These are phyloP conservation scores for Nematostella vectensis DNA, from an alignment of 92 coral and sea anemone genomes.

Conservation along the genomic window DNA sequence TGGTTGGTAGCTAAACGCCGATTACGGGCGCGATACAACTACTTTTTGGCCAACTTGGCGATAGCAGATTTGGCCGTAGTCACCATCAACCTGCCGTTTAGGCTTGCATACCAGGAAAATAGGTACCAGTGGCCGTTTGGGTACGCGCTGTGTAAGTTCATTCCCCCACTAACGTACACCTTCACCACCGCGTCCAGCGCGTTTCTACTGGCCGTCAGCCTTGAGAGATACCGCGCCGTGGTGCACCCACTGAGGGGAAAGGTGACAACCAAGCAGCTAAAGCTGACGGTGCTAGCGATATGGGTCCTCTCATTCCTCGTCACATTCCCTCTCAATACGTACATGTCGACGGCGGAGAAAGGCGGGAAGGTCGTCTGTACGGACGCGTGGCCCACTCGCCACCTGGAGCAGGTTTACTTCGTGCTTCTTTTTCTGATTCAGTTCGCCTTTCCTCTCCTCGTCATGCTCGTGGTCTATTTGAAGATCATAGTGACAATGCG, in stretches of 20 bases:
- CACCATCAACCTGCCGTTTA: conserved; percentile 29
- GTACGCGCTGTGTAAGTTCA: conserved; percentile 25
- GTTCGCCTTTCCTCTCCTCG: conserved; percentile 32
- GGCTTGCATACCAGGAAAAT: conserved; percentile 44
- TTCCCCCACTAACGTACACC: conserved; percentile 34
- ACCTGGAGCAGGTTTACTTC: conserved; percentile 24
- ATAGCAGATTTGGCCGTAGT: conserved; percentile 37
- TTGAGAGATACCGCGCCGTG: conserved; percentile 34
- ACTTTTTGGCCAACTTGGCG: conserved; percentile 31
- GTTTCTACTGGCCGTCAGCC: conserved; percentile 27
- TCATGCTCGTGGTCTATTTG: conserved; percentile 25
- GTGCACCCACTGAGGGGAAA: conserved; percentile 19
- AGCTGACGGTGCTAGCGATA: conserved; percentile 17
- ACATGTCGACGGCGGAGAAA: conserved; percentile 12
- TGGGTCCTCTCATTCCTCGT: conserved; percentile 32
- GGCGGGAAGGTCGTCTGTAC: conserved; percentile 26
- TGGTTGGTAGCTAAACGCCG: conserved; percentile 33
- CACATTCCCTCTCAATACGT: conserved; percentile 29
- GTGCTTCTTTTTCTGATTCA: conserved; percentile 26
- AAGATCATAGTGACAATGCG: conserved; percentile 18
- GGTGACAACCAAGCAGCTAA: conserved; percentile 20
- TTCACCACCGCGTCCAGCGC: conserved; percentile 38
- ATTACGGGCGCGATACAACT: conserved; percentile 19
- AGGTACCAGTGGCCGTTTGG: conserved; percentile 46
- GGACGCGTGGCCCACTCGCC: conserved; percentile 34